Evolutionary conservation across 2,888 invertebrate genomes (phyloP).

Genomic region (Drosophila mimica): DNA sequence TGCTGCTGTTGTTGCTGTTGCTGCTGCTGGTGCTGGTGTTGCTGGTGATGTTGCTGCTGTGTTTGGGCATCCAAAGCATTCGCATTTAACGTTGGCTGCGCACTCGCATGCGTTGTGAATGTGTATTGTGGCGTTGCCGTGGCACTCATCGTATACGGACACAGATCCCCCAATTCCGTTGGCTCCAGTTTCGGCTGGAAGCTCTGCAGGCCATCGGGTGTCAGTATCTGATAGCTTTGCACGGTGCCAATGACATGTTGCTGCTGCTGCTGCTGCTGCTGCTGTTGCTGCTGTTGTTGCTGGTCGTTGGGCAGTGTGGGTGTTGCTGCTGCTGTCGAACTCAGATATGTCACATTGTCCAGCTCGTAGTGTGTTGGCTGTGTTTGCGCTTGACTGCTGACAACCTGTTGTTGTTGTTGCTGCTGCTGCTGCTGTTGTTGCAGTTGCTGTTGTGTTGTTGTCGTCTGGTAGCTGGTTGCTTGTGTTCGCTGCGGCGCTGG

Average conservation of each 20-base stretch:
- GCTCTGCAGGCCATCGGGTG: constrained; percentile 83
- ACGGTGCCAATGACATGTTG: constrained; percentile 84
- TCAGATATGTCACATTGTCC: constrained; percentile 83
- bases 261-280: constrained; percentile 53
- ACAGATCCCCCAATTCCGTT: constrained; percentile 77
- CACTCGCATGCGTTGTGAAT: constrained; percentile 76
- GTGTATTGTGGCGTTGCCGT: constrained; percentile 78
- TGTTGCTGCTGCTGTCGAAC: constrained; percentile 75
- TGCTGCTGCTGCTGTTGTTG: constrained; percentile 58
- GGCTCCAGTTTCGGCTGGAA: constrained; percentile 80
- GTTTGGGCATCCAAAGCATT: constrained; percentile 70
- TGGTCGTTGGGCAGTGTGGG: constrained; percentile 77
- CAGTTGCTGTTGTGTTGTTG: constrained; percentile 71
- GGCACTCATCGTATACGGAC: constrained; percentile 78
- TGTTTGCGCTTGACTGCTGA: constrained; percentile 58
- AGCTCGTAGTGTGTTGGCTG: constrained; percentile 81
- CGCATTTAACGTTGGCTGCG: constrained; percentile 74
- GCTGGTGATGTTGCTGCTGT: constrained; percentile 67
- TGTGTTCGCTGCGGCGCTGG: constrained; percentile 55
- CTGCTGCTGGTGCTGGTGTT: constrained; percentile 65
- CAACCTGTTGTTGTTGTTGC: constrained; percentile 52
- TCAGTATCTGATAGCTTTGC: constrained; percentile 84
- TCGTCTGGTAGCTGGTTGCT: constrained; percentile 66
- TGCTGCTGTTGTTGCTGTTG: constrained; percentile 65
- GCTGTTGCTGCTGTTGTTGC: constrained; percentile 49